These are phyloP conservation scores for Orbicella faveolata DNA, from an alignment of 64 coral and sea anemone genomes.

Conservation along the genomic window DNA sequence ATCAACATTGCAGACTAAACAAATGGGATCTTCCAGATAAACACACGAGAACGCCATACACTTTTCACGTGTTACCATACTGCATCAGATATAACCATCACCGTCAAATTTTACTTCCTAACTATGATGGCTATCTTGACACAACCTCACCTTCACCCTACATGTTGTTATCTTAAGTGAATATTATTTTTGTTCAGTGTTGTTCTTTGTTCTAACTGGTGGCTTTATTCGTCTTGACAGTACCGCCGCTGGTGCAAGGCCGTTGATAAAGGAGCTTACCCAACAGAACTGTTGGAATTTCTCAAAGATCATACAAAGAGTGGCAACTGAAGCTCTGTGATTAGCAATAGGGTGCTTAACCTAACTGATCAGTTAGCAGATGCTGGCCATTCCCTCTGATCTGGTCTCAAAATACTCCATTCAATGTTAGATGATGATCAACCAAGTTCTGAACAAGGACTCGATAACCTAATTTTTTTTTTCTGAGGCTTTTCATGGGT, in stretches of 20 bases:
- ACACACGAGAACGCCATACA: neutral
- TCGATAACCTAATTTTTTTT: too few species aligned
- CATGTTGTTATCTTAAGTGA: too few species aligned
- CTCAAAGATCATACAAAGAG: conserved; percentile 41
- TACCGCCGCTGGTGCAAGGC: conserved; percentile 79
- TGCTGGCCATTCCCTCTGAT: neutral
- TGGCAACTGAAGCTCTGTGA: neutral
- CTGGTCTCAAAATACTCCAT: neutral
- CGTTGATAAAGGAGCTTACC: conserved; percentile 75
- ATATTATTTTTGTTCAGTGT: neutral
- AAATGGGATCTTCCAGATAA: neutral
- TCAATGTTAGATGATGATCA: neutral
- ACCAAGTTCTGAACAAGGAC: too few species aligned
- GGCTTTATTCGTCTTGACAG: conserved; percentile 23
- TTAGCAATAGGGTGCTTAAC: neutral
- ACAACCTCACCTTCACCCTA: too few species aligned
- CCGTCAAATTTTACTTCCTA: too few species aligned
- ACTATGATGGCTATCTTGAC: too few species aligned
- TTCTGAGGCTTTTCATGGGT: too few species aligned
- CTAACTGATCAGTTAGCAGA: neutral
- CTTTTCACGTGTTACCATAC: neutral
- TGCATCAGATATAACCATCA: neutral
- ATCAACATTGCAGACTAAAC: conserved; percentile 4
- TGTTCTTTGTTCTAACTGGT: neutral
- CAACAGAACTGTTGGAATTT: conserved; percentile 70